Evolutionary conservation across 2,113 vertebrate species (phyloP).

Genomic region (Neolamprologus cancellatus): DNA sequence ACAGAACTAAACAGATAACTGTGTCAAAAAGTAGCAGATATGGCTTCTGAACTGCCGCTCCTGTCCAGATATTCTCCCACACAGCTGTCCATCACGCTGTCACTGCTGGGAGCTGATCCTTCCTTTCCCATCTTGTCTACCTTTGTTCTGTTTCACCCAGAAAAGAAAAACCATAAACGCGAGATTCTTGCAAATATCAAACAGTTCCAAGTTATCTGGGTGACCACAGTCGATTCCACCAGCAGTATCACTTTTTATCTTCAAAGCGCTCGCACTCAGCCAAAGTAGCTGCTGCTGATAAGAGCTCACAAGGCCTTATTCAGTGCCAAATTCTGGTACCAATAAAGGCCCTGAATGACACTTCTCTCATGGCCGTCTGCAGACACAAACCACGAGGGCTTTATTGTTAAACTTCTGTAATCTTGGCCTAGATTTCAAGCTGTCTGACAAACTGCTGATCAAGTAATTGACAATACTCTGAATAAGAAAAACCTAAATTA

Average conservation of each 20-base stretch:
- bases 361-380: background rate
- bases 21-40: background rate
- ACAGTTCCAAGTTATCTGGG: background rate
- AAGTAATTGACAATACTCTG: background rate
- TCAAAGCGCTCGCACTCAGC: background rate
- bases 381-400: rapidly evolving
- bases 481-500: background rate
- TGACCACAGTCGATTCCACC: background rate
- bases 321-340: background rate
- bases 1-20: background rate
- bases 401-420: background rate
- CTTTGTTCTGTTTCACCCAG: background rate
- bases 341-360: background rate
- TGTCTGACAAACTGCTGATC: background rate
- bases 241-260: background rate
- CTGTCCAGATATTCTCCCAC: background rate
- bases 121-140: background rate
- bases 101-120: background rate
- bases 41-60: background rate
- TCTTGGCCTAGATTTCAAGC: background rate
- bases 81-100: background rate
- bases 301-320: background rate
- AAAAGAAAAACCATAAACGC: too few relatives aligned
- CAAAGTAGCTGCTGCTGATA: background rate
- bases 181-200: background rate